Conservation (phyloP, 2,113 vertebrate species). For the Rissa tridactyla region DNA sequence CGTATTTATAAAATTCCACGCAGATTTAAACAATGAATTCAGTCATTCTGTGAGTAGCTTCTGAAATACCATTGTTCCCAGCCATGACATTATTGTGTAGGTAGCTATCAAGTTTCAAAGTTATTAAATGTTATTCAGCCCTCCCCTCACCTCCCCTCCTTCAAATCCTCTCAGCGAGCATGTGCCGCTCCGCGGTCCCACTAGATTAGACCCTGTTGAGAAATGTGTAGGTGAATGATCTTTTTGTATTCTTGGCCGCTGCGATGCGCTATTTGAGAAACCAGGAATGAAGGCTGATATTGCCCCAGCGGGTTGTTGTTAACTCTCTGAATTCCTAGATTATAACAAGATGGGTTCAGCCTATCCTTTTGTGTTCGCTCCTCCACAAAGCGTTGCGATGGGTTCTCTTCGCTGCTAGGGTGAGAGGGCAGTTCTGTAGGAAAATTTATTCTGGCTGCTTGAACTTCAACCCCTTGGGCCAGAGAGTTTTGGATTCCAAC, state of each 20-base stretch:
- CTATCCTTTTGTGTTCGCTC: conserved; percentile 10
- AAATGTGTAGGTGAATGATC: conserved; percentile 70
- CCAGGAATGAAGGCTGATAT: not conserved
- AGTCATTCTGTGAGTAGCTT: conserved; percentile 37
- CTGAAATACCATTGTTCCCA: conserved; percentile 59
- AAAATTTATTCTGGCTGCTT: not conserved
- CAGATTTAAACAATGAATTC: not conserved
- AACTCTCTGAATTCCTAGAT: conserved; percentile 9
- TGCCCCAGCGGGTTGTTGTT: conserved; percentile 15
- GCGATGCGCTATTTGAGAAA: conserved; percentile 28
- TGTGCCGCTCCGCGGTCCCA: conserved; percentile 39
- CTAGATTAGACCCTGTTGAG: conserved; percentile 79
- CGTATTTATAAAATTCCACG: accelerated
- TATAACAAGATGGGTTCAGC: not conserved
- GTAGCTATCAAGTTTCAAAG: conserved; percentile 78
- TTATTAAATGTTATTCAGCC: conserved; percentile 73
- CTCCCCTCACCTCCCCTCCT: not conserved
- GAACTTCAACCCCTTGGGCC: not conserved
- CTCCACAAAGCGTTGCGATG: accelerated
- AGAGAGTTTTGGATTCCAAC: not conserved
- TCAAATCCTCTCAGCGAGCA: conserved; percentile 64
- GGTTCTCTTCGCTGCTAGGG: not conserved
- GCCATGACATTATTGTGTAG: conserved; percentile 65
- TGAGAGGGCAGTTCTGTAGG: not conserved
- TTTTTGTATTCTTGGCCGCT: conserved; percentile 69